phyloP scores from a whole-genome alignment of 2,888 invertebrate species.

The Thereva nobilitata region DNA sequence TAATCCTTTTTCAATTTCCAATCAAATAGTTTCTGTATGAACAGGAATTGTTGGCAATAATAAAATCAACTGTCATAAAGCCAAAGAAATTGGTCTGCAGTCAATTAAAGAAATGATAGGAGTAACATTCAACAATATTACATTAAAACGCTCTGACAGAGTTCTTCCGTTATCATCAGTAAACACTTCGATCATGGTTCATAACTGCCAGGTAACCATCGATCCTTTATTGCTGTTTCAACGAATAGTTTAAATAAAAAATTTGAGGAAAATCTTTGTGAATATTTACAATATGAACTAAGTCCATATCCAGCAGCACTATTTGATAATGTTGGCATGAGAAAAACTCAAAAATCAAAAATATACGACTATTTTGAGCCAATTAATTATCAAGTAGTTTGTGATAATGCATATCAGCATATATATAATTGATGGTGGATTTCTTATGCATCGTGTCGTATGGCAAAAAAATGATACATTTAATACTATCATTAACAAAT shows the following conservation, averaged over 20 bases:
- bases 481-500: slow-evolving; percentile 44
- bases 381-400: slow-evolving; percentile 1
- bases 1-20: slow-evolving; percentile 43
- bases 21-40: slow-evolving; percentile 43
- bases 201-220: slow-evolving; percentile 38
- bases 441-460: slow-evolving; percentile 43
- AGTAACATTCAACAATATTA: too few relatives aligned
- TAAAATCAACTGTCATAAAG: slow-evolving; percentile 44
- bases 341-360: slow-evolving; percentile 39
- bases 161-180: slow-evolving; percentile 42
- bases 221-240: slow-evolving; percentile 41
- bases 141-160: too few relatives aligned
- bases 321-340: slow-evolving; percentile 44
- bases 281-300: slow-evolving; percentile 42
- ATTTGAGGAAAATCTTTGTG: slow-evolving; percentile 39
- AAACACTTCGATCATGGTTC: slow-evolving; percentile 41
- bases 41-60: slow-evolving; percentile 47
- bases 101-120: slow-evolving; percentile 42
- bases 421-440: slow-evolving; percentile 43
- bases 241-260: slow-evolving; percentile 44
- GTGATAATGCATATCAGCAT: slow-evolving; percentile 30
- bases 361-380: slow-evolving; percentile 29
- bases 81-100: slow-evolving; percentile 42
- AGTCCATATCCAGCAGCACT: slow-evolving; percentile 41
- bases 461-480: slow-evolving; percentile 43